phyloP scores from a whole-genome alignment of 2,888 invertebrate species.

The Onthophagus sagittarius region DNA sequence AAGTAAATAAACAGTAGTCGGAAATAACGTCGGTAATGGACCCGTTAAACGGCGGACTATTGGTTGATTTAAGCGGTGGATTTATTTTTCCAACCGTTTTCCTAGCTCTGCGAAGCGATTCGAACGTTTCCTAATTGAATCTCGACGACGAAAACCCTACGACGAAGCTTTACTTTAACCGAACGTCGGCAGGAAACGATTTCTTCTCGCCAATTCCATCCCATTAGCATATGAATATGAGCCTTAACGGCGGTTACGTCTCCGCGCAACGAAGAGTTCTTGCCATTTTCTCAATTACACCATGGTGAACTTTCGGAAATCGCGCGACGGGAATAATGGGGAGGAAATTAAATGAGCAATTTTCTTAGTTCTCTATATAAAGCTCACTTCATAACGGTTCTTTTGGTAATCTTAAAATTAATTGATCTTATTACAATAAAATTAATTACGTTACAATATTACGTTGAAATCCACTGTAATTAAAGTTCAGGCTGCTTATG shows the following conservation, averaged over 20 bases:
- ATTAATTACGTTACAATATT: no score
- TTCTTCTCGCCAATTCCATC: slow-evolving; percentile 17
- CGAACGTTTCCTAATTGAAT: slow-evolving; percentile 5
- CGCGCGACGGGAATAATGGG: slow-evolving; percentile 13
- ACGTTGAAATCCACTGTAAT: no score
- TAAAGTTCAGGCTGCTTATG: no score
- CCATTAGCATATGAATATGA: slow-evolving; percentile 26
- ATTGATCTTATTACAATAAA: no score
- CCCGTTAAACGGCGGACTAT: slow-evolving; percentile 11
- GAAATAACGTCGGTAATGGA: slow-evolving; percentile 10
- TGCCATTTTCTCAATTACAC: slow-evolving; percentile 29
- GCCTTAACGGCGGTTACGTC: slow-evolving; percentile 4
- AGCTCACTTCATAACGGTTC: no score
- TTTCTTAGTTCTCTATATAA: neutral
- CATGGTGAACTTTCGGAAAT: slow-evolving; percentile 27
- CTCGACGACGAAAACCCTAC: neutral
- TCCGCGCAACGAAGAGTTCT: slow-evolving; percentile 18
- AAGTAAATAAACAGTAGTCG: slow-evolving; percentile 9
- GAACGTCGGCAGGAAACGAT: neutral
- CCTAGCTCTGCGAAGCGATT: neutral
- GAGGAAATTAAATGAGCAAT: slow-evolving; percentile 8
- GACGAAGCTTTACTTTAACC: neutral
- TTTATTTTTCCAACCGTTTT: slow-evolving; percentile 6
- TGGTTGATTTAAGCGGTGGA: slow-evolving; percentile 7
- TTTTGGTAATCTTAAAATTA: no score